Conservation (phyloP, 2,113 vertebrate genomes). For the Chlamydotis undulata region DNA sequence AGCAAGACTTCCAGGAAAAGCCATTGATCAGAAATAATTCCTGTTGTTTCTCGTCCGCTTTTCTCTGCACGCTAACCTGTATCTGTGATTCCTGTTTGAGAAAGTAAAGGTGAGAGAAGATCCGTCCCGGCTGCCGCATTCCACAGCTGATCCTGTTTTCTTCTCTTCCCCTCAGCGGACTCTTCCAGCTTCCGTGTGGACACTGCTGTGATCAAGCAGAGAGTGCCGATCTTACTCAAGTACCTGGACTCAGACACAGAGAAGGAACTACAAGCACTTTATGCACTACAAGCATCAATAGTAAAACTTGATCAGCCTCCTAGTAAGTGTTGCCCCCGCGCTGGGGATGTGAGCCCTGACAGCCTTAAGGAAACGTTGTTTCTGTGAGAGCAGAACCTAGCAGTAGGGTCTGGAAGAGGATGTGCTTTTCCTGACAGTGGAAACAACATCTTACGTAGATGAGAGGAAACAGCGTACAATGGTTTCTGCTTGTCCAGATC, state of each 20-base stretch:
- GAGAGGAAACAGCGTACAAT: fast-evolving
- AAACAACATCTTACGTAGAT: not conserved
- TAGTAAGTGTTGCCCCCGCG: constrained; percentile 82
- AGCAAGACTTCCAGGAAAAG: not conserved
- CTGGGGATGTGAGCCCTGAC: not conserved
- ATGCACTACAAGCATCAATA: constrained; percentile 98
- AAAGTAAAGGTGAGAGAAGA: not conserved
- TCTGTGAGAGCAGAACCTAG: not conserved
- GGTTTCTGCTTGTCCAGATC: not conserved
- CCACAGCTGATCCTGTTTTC: not conserved
- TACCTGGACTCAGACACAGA: constrained; percentile 98
- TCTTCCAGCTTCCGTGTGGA: constrained; percentile 92
- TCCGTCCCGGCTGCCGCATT: fast-evolving
- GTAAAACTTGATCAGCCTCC: constrained; percentile 98
- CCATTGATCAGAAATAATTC: not conserved
- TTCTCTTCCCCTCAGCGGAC: constrained; percentile 79
- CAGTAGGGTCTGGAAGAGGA: not conserved
- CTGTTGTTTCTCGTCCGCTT: not conserved
- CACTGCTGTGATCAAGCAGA: constrained; percentile 92
- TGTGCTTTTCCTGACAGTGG: not conserved
- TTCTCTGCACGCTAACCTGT: not conserved
- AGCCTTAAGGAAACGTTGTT: not conserved
- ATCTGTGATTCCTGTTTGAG: not conserved
- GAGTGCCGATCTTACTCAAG: constrained; percentile 96
- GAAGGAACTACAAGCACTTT: constrained; percentile 99